Percentiles rank a stretch among this genome's conserved stretches.
These are phyloP conservation scores for Cybosia mesomella DNA, from an alignment of 2,888 invertebrate species.

Conservation along the genomic window DNA sequence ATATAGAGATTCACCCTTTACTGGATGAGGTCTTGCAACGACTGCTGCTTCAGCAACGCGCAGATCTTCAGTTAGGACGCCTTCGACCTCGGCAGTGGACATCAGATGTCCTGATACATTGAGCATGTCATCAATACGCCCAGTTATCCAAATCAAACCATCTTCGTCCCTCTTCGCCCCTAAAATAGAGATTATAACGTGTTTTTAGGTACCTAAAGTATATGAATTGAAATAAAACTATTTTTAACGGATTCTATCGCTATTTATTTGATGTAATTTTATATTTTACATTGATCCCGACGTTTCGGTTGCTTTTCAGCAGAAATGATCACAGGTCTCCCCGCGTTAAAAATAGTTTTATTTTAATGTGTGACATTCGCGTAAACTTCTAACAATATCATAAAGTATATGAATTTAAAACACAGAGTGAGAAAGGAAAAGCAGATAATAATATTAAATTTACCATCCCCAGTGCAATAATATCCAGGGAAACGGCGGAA, in stretches of 20 bases:
- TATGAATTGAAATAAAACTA: too few species aligned
- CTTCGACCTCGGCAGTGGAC: constrained; percentile 98
- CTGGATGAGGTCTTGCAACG: constrained; percentile 96
- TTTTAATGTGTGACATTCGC: too few species aligned
- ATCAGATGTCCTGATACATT: constrained; percentile 99
- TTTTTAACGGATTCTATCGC: too few species aligned
- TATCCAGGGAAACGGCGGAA: constrained; percentile 98
- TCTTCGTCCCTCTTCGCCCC: constrained; percentile 97
- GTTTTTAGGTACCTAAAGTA: not conserved
- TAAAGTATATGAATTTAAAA: not conserved
- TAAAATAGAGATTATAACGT: constrained; percentile 66
- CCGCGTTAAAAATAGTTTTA: too few species aligned
- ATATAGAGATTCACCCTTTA: constrained; percentile 99
- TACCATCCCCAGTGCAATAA: constrained; percentile 99
- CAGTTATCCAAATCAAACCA: constrained; percentile 98
- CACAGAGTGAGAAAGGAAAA: not conserved
- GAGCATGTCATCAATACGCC: constrained; percentile 99
- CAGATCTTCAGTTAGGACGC: constrained; percentile 92
- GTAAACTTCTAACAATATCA: too few species aligned
- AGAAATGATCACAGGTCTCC: too few species aligned
- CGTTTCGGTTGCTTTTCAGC: too few species aligned
- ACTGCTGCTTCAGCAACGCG: constrained; percentile 97
- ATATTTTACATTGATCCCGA: too few species aligned
- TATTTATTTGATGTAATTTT: too few species aligned
- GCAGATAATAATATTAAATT: constrained; percentile 29